Conservation (phyloP, 2,113 vertebrate genomes). For the Carassius carassius region DNA sequence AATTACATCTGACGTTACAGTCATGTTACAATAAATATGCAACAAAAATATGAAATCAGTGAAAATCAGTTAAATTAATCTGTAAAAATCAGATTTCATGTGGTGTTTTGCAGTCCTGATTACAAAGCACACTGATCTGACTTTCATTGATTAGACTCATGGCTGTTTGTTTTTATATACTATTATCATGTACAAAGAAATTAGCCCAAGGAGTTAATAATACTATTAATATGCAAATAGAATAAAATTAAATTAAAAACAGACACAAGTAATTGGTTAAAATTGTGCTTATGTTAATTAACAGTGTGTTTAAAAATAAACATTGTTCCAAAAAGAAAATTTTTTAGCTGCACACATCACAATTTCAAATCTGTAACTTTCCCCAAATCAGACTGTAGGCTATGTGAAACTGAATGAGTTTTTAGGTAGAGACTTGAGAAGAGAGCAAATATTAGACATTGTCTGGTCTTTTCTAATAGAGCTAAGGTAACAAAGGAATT, state of each 20-base stretch:
- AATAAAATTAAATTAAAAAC: too few species aligned
- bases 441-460: not conserved
- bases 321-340: not conserved
- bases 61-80: too few species aligned
- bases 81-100: not conserved
- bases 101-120: not conserved
- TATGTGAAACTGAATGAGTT: not conserved
- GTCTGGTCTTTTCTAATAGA: not conserved
- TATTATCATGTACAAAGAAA: too few species aligned
- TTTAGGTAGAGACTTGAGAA: too few species aligned
- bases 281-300: too few species aligned
- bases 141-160: not conserved
- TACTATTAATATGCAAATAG: too few species aligned
- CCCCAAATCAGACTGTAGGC: not conserved
- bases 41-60: not conserved
- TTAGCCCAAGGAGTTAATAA: too few species aligned
- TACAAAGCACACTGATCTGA: not conserved
- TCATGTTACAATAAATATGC: not conserved
- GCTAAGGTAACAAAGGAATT: not conserved
- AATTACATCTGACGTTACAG: not conserved
- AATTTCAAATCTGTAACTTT: not conserved
- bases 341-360: not conserved
- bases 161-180: too few species aligned
- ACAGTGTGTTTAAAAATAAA: not conserved
- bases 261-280: not conserved